phyloP scores from a whole-genome alignment of 2,113 vertebrate species.

The Nothoprocta perdicaria region DNA sequence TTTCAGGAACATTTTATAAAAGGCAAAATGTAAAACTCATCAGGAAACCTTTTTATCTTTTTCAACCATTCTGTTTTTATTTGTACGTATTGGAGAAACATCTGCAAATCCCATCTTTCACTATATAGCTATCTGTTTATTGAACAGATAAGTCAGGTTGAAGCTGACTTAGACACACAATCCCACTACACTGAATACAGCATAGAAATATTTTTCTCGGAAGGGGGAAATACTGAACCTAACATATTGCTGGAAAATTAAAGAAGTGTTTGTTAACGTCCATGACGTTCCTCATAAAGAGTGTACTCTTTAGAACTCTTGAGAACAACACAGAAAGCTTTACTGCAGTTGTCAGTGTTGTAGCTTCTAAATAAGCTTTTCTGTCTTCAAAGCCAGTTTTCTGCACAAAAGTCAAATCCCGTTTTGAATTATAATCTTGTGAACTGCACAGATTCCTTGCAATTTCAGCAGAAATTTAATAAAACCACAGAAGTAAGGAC shows the following conservation, averaged over 20 bases:
- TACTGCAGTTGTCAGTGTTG: neutral
- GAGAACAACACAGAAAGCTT: neutral
- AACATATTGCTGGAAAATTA: neutral
- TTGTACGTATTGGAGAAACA: neutral
- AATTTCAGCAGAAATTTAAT: neutral
- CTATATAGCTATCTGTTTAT: neutral
- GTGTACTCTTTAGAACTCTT: neutral
- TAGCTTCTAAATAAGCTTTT: conserved; percentile 8
- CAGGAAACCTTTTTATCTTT: conserved; percentile 33
- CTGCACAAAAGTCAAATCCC: neutral
- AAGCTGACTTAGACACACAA: neutral
- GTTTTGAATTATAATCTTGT: neutral
- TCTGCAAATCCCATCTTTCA: neutral
- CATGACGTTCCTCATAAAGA: neutral
- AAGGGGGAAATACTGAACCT: neutral
- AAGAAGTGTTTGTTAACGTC: neutral
- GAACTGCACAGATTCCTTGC: neutral
- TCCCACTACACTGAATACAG: neutral
- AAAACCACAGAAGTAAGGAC: neutral
- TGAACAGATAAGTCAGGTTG: neutral
- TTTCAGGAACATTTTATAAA: conserved; percentile 28
- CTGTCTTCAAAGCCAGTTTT: neutral
- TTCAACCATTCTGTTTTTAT: conserved; percentile 3
- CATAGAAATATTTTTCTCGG: neutral
- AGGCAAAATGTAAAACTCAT: conserved; percentile 8